Conservation (phyloP, 2,888 invertebrate species). For the Trissoscelio sp. region DNA sequence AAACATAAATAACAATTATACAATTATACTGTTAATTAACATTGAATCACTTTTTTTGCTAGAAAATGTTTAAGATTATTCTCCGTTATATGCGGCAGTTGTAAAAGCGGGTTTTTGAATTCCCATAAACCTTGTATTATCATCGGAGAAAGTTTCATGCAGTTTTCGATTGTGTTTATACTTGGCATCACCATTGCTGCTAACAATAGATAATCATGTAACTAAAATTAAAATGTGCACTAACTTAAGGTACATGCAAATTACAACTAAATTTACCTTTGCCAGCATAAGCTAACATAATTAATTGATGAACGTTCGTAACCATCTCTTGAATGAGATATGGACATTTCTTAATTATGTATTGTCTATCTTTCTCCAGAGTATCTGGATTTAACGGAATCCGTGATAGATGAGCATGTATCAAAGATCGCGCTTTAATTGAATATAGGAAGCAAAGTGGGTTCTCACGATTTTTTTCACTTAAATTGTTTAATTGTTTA, state of each 20-base stretch:
- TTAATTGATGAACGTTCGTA: conserved; percentile 96
- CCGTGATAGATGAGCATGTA: conserved; percentile 98
- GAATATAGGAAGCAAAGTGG: conserved; percentile 97
- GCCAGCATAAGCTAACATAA: conserved; percentile 94
- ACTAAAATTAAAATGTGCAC: neutral
- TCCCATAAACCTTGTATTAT: conserved; percentile 99
- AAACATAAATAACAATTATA: too few relatives aligned
- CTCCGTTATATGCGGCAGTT: conserved; percentile 96
- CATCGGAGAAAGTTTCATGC: conserved; percentile 98
- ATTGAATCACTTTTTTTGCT: conserved; percentile 89
- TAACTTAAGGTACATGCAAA: neutral
- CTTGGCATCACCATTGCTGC: conserved; percentile 92
- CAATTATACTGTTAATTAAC: too few relatives aligned
- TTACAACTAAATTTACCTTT: conserved; percentile 85
- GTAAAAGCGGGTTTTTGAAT: conserved; percentile 95
- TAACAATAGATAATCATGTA: conserved; percentile 74
- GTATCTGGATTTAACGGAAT: conserved; percentile 90
- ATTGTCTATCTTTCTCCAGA: conserved; percentile 92
- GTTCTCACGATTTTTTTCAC: conserved; percentile 97
- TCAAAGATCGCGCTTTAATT: conserved; percentile 94
- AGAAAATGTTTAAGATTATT: conserved; percentile 95
- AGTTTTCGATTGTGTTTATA: conserved; percentile 98
- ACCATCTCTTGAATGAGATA: conserved; percentile 99
- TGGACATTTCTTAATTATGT: conserved; percentile 94
- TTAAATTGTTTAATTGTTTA: conserved; percentile 94